A percentile compares a stretch with the other conserved stretches of the same genome.
Conservation (phyloP, 2,888 invertebrate species). For the Acrobasis suavella region DNA sequence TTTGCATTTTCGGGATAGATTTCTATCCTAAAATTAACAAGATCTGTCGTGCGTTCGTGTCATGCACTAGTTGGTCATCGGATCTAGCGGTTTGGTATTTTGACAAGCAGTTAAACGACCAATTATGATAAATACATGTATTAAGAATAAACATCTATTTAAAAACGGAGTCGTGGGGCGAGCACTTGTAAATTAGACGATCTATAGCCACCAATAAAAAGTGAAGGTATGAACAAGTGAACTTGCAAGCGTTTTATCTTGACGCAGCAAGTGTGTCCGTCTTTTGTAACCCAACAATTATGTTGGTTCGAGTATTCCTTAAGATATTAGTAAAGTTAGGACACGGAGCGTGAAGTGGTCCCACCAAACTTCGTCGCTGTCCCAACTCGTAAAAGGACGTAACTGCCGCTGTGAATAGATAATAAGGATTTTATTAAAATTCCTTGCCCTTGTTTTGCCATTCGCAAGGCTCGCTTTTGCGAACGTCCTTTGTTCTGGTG, state of each 20-base stretch:
- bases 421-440: conserved; percentile 81
- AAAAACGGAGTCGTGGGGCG: not conserved
- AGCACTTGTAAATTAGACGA: too few relatives aligned
- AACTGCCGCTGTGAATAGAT: conserved; percentile 76
- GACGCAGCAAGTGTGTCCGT: conserved; percentile 40
- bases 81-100: too few relatives aligned
- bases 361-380: conserved; percentile 59
- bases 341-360: conserved; percentile 53
- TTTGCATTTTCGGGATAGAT: too few relatives aligned
- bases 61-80: too few relatives aligned
- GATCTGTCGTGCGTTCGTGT: too few relatives aligned
- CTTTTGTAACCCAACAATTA: conserved; percentile 55
- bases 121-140: too few relatives aligned
- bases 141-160: not conserved
- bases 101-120: too few relatives aligned
- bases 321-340: conserved; percentile 66
- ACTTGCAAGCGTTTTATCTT: conserved; percentile 24
- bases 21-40: too few relatives aligned
- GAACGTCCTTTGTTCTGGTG: conserved; percentile 64
- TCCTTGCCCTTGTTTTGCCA: conserved; percentile 74
- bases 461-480: conserved; percentile 53
- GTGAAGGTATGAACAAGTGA: too few relatives aligned
- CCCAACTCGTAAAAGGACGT: conserved; percentile 72
- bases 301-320: conserved; percentile 52
- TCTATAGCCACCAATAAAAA: too few relatives aligned